phyloP scores from a whole-genome alignment of 2,797 vertebrate genomes.

The Poliocrania exsul region DNA sequence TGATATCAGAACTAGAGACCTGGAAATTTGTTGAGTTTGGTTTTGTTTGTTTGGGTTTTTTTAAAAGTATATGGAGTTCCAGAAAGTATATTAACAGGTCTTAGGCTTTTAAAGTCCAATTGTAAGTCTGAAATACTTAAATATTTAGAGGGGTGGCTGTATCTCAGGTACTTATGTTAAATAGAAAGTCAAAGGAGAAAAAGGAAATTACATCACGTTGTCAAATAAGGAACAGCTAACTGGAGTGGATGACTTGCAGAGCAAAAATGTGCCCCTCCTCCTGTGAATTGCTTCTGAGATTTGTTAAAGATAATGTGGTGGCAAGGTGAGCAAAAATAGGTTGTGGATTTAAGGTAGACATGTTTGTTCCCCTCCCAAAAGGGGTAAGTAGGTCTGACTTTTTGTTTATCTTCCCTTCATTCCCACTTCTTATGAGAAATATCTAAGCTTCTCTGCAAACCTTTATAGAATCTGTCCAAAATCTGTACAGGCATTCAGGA shows the following conservation, averaged over 20 bases:
- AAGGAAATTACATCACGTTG: conserved; percentile 79
- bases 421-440: neutral
- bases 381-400: neutral
- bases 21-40: neutral
- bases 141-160: conserved; percentile 36
- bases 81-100: neutral
- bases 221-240: conserved; percentile 79
- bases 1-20: neutral
- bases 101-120: neutral
- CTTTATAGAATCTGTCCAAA: neutral
- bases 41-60: neutral
- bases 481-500: neutral
- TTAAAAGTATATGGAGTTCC: neutral
- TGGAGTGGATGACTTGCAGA: conserved; percentile 70
- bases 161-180: neutral
- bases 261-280: conserved; percentile 80
- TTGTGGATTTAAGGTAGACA: conserved; percentile 60
- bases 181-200: conserved; percentile 56
- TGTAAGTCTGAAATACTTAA: neutral
- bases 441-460: neutral
- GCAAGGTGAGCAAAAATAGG: conserved; percentile 72
- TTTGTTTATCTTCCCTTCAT: neutral
- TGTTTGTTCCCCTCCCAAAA: neutral
- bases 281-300: conserved; percentile 73
- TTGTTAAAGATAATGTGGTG: conserved; percentile 68